phyloP scores from a whole-genome alignment of 1,140 invertebrate genomes.

The Eumaeus atala region DNA sequence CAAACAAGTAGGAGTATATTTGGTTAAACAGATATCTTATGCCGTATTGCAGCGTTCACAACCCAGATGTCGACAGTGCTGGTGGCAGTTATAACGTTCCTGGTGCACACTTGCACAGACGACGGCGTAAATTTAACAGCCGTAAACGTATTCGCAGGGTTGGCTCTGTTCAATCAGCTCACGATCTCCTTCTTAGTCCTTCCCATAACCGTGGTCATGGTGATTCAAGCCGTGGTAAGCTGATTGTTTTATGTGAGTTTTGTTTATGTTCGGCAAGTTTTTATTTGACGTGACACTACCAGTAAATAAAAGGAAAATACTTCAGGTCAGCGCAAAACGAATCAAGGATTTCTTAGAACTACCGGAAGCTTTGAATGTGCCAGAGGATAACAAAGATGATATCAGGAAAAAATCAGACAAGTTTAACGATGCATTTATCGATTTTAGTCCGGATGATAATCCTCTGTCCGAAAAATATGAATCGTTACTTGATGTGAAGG shows the following conservation, averaged over 20 bases:
- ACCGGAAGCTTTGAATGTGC: slow-evolving; percentile 78
- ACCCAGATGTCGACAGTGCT: slow-evolving; percentile 84
- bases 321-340: slow-evolving; percentile 79
- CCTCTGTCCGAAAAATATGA: slow-evolving; percentile 40
- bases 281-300: slow-evolving; percentile 36
- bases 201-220: slow-evolving; percentile 85
- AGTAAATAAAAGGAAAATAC: slow-evolving; percentile 43
- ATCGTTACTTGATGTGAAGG: slow-evolving; percentile 39
- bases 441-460: slow-evolving; percentile 26
- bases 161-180: slow-evolving; percentile 87
- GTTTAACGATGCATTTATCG: slow-evolving; percentile 18
- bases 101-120: slow-evolving; percentile 77
- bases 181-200: slow-evolving; percentile 86
- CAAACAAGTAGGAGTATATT: too few relatives aligned
- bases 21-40: slow-evolving; percentile 24
- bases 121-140: slow-evolving; percentile 75
- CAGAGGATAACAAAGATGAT: slow-evolving; percentile 56
- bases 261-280: slow-evolving; percentile 12
- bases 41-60: slow-evolving; percentile 76
- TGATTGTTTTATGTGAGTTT: slow-evolving; percentile 16
- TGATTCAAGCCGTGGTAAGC: slow-evolving; percentile 83
- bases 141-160: slow-evolving; percentile 82
- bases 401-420: slow-evolving; percentile 15
- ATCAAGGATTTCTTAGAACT: slow-evolving; percentile 80
- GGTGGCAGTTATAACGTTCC: slow-evolving; percentile 83